A percentile compares a stretch with the other conserved stretches of the same genome.
Conservation (phyloP, 2,797 vertebrate species). For the Arremon brunneinucha region DNA sequence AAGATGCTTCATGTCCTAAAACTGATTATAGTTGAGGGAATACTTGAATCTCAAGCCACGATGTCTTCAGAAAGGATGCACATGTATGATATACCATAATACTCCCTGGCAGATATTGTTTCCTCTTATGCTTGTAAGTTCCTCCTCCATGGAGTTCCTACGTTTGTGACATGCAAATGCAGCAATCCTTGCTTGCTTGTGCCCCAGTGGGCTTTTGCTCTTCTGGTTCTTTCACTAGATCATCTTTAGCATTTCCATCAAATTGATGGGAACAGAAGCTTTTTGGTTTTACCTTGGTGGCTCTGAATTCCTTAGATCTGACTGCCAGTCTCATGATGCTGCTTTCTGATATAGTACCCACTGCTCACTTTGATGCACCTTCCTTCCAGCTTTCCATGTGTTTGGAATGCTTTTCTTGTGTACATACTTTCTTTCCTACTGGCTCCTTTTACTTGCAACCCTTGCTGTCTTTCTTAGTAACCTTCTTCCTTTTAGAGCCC, state of each 20-base stretch:
- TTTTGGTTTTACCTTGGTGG: not conserved
- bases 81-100: fast-evolving
- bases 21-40: not conserved
- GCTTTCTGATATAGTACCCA: not conserved
- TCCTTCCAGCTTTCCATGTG: not conserved
- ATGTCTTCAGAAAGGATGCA: not conserved
- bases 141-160: not conserved
- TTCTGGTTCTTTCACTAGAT: not conserved
- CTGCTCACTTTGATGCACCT: not conserved
- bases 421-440: not conserved
- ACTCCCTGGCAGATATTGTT: not conserved
- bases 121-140: not conserved
- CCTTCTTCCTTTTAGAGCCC: not conserved
- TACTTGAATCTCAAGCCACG: not conserved
- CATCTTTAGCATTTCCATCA: not conserved
- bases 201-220: not conserved
- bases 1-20: not conserved
- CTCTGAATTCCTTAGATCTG: not conserved
- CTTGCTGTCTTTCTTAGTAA: not conserved
- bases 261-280: not conserved
- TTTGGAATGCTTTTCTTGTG: not conserved
- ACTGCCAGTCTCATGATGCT: not conserved
- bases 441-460: not conserved
- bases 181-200: not conserved
- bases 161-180: not conserved